Conservation (phyloP, 2,888 invertebrate species). For the Panopea generosa region DNA sequence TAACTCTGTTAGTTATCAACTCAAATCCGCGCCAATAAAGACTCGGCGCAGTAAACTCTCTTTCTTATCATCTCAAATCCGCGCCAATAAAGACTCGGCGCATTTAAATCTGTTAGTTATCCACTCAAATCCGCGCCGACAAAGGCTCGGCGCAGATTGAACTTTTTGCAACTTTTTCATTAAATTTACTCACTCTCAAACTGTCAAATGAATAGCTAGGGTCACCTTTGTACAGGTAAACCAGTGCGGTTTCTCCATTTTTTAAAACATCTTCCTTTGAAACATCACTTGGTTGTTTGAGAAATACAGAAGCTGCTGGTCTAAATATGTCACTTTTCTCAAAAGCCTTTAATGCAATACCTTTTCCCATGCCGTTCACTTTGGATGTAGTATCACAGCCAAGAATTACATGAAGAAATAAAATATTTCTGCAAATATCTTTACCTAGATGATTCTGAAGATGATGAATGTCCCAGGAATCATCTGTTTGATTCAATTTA, state of each 20-base stretch:
- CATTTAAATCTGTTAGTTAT: too few species aligned
- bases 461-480: neutral
- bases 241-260: neutral
- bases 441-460: slow-evolving; percentile 20
- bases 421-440: neutral
- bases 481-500: too few species aligned
- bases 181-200: neutral
- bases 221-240: slow-evolving; percentile 3
- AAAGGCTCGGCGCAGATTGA: neutral
- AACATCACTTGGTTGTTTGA: slow-evolving; percentile 10
- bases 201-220: neutral
- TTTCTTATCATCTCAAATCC: too few species aligned
- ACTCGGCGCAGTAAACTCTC: too few species aligned
- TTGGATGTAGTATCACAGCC: slow-evolving; percentile 22
- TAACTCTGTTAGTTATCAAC: too few species aligned
- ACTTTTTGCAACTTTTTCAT: slow-evolving; percentile 4
- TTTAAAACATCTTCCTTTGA: slow-evolving; percentile 9
- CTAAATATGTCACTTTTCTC: too few species aligned
- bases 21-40: too few species aligned
- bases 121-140: too few species aligned
- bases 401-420: slow-evolving; percentile 11
- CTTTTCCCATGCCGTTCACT: slow-evolving; percentile 31
- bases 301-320: too few species aligned
- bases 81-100: too few species aligned
- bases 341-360: slow-evolving; percentile 14